These are phyloP conservation scores for Parambassis ranga DNA, from an alignment of 2,797 vertebrate genomes.

Conservation along the genomic window DNA sequence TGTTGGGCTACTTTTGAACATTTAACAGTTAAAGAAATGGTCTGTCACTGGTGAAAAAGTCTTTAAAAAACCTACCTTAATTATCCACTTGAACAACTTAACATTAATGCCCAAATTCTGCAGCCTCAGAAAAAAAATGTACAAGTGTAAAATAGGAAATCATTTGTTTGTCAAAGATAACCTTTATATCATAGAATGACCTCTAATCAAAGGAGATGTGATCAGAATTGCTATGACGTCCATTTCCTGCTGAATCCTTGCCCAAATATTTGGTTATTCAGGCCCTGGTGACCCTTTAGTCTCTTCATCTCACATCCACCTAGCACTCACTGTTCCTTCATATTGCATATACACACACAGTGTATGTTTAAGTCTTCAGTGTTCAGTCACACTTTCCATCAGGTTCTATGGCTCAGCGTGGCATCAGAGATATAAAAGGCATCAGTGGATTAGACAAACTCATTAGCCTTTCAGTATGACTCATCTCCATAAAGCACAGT, in stretches of 20 bases:
- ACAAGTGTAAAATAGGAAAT: not conserved
- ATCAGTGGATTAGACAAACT: conserved; percentile 35
- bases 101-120: too few relatives aligned
- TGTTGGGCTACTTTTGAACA: too few relatives aligned
- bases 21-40: too few relatives aligned
- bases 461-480: conserved; percentile 27
- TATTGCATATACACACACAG: not conserved
- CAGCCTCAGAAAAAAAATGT: too few relatives aligned
- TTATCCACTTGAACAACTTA: too few relatives aligned
- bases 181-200: not conserved
- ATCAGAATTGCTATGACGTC: not conserved
- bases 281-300: not conserved
- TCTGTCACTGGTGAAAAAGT: too few relatives aligned
- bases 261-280: not conserved
- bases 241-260: not conserved
- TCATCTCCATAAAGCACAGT: conserved; percentile 21
- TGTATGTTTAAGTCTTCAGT: not conserved
- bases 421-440: conserved; percentile 24
- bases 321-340: too few relatives aligned
- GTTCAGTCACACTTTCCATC: conserved; percentile 20
- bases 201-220: not conserved
- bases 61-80: too few relatives aligned
- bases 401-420: not conserved
- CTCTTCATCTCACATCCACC: too few relatives aligned
- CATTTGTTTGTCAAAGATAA: not conserved